Evolutionary conservation across 1,140 invertebrate genomes (phyloP).

Genomic region (Drosophila pallidifrons): DNA sequence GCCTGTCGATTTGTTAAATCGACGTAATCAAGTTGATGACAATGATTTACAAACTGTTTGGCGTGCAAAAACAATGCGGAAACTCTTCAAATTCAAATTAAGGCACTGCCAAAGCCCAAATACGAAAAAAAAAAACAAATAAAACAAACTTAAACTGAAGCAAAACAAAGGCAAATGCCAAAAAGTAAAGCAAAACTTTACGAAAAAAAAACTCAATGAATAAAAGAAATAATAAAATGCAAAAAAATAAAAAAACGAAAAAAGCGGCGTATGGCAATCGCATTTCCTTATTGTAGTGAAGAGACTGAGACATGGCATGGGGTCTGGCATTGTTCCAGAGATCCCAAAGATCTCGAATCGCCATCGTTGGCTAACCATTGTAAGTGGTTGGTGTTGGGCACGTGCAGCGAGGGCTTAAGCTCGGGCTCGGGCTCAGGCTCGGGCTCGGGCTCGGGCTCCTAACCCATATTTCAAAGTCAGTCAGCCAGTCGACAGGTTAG

Average conservation of each 20-base stretch:
- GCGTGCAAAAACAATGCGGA: conserved; percentile 66
- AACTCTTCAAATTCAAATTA: conserved; percentile 80
- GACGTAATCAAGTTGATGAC: conserved; percentile 53
- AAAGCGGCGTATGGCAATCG: conserved; percentile 45
- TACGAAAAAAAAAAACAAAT: conserved; percentile 22
- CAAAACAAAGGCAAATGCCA: conserved; percentile 51
- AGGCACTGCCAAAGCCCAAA: conserved; percentile 46
- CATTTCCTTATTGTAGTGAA: conserved; percentile 67
- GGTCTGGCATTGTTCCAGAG: conserved; percentile 20
- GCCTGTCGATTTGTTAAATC: conserved; percentile 27
- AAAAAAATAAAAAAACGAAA: conserved; percentile 19
- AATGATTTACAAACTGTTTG: conserved; percentile 54
- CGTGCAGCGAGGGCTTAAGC: conserved; percentile 5
- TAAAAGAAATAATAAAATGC: conserved; percentile 29
- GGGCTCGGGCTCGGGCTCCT: conserved; percentile 44
- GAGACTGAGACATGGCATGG: conserved; percentile 6
- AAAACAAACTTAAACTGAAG: conserved; percentile 18
- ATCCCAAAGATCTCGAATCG: conserved; percentile 26
- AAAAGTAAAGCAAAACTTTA: conserved; percentile 46
- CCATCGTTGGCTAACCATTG: conserved; percentile 13
- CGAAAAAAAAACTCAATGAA: conserved; percentile 33
- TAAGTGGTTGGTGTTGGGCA: conserved; percentile 16
- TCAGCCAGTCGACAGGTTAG: conserved; percentile 72
- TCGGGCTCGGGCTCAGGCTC: conserved; percentile 12
- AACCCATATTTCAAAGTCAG: conserved; percentile 83